Evolutionary conservation across 2,888 invertebrate genomes (phyloP).

Genomic region (Bedellia somnulentella): DNA sequence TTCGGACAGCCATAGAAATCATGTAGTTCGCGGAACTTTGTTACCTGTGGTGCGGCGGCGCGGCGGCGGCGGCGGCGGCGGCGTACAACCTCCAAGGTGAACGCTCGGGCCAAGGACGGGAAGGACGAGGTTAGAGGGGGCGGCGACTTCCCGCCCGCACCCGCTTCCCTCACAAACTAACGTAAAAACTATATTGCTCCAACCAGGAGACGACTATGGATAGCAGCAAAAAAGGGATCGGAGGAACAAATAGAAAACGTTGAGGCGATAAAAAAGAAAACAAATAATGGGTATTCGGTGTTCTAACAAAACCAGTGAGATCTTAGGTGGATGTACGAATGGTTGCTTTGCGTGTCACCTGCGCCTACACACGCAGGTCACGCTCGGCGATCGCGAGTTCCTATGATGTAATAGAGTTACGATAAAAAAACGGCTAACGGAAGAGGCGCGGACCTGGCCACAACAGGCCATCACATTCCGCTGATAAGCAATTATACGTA

Average conservation of each 20-base stretch:
- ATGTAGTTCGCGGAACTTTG: slow-evolving; percentile 59
- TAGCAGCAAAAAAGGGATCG: slow-evolving; percentile 52
- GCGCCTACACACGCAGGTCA: slow-evolving; percentile 42
- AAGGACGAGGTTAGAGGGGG: slow-evolving; percentile 33
- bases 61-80: too few relatives aligned
- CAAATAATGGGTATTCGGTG: slow-evolving; percentile 46
- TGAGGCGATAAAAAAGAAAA: slow-evolving; percentile 31
- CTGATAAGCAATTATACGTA: too few relatives aligned
- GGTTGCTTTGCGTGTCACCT: slow-evolving; percentile 45
- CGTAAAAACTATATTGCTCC: slow-evolving; percentile 34
- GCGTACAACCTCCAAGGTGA: slow-evolving; percentile 61
- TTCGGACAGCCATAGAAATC: slow-evolving; percentile 56
- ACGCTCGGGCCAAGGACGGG: slow-evolving; percentile 59
- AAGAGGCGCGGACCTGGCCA: too few relatives aligned
- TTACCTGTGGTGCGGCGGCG: slow-evolving; percentile 54
- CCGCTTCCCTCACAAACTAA: slow-evolving; percentile 20
- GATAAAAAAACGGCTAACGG: slow-evolving; percentile 38
- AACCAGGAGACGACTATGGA: slow-evolving; percentile 41
- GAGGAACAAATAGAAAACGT: slow-evolving; percentile 56
- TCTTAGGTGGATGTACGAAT: slow-evolving; percentile 26
- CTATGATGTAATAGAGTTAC: slow-evolving; percentile 42
- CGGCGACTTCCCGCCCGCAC: slow-evolving; percentile 20
- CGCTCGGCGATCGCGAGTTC: slow-evolving; percentile 24
- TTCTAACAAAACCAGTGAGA: slow-evolving; percentile 42
- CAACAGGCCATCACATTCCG: too few relatives aligned